phyloP scores from a whole-genome alignment of 2,797 vertebrate species.

The Rhinogobio ventralis region DNA sequence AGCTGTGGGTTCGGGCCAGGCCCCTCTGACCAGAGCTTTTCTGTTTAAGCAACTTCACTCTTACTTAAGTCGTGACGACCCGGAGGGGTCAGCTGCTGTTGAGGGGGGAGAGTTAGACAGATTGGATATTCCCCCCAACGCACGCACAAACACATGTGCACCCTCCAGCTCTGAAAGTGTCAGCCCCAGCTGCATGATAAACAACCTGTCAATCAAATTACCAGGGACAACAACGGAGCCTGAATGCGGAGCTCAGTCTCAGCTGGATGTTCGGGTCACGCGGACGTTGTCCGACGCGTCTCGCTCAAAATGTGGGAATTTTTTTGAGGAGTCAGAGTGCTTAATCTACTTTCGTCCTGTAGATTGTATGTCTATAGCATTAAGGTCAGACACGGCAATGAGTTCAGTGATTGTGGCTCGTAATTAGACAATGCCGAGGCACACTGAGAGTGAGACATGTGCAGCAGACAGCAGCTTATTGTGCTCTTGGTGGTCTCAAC shows the following conservation, averaged over 20 bases:
- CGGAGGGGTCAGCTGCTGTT: slow-evolving; percentile 77
- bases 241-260: slow-evolving; percentile 63
- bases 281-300: slow-evolving; percentile 31
- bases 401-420: slow-evolving; percentile 34
- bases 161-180: slow-evolving; percentile 72
- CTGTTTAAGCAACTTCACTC: slow-evolving; percentile 85
- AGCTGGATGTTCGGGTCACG: slow-evolving; percentile 52
- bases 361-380: slow-evolving; percentile 21
- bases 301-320: slow-evolving; percentile 42
- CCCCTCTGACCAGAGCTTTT: slow-evolving; percentile 74
- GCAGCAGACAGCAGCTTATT: slow-evolving; percentile 30
- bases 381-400: slow-evolving; percentile 51
- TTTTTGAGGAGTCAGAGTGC: slow-evolving; percentile 5
- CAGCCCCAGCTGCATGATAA: slow-evolving; percentile 74
- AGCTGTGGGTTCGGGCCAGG: slow-evolving; percentile 76
- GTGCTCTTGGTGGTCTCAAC: slow-evolving; percentile 12
- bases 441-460: slow-evolving; percentile 35
- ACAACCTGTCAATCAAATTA: slow-evolving; percentile 77
- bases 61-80: slow-evolving; percentile 84
- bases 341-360: slow-evolving; percentile 36
- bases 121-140: slow-evolving; percentile 57
- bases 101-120: slow-evolving; percentile 10
- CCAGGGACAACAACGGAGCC: slow-evolving; percentile 64
- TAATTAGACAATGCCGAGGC: slow-evolving; percentile 28
- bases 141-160: slow-evolving; percentile 63